Conservation (phyloP, 2,113 vertebrate species). For the Oreochromis niloticus region DNA sequence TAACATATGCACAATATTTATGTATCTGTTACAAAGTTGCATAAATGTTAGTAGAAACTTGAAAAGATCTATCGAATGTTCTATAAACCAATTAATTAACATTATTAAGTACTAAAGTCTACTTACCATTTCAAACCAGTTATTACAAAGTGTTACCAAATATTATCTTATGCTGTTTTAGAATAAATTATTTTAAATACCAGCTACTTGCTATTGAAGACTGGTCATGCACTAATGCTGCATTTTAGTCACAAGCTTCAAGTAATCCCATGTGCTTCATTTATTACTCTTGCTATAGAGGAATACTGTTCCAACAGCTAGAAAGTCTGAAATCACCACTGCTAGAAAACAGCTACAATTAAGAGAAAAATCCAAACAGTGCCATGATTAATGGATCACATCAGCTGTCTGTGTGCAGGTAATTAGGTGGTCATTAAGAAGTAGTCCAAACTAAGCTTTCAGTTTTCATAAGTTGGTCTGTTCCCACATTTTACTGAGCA, state of each 20-base stretch:
- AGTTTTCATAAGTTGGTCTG: conserved; percentile 7
- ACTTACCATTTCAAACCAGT: not conserved
- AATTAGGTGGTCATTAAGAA: conserved; percentile 52
- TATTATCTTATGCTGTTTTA: not conserved
- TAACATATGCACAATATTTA: not conserved
- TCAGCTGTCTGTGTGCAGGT: conserved; percentile 24
- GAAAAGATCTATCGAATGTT: not conserved
- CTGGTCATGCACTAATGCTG: not conserved
- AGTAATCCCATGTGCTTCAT: not conserved
- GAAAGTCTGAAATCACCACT: not conserved
- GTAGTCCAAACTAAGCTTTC: conserved; percentile 28
- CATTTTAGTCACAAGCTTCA: not conserved
- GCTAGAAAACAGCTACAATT: conserved; percentile 4
- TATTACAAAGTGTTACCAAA: not conserved
- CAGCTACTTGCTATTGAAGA: not conserved
- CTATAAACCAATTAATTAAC: not conserved
- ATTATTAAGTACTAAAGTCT: not conserved
- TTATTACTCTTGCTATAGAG: not conserved
- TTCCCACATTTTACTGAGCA: not conserved
- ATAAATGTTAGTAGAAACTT: not conserved
- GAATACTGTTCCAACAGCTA: not conserved
- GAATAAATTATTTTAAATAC: not conserved
- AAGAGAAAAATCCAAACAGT: not conserved
- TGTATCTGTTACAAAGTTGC: not conserved
- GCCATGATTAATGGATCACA: conserved; percentile 51